Percentiles rank a stretch among this genome's conserved stretches.
These are phyloP conservation scores for Apus apus DNA, from an alignment of 2,113 vertebrate genomes.

Conservation along the genomic window DNA sequence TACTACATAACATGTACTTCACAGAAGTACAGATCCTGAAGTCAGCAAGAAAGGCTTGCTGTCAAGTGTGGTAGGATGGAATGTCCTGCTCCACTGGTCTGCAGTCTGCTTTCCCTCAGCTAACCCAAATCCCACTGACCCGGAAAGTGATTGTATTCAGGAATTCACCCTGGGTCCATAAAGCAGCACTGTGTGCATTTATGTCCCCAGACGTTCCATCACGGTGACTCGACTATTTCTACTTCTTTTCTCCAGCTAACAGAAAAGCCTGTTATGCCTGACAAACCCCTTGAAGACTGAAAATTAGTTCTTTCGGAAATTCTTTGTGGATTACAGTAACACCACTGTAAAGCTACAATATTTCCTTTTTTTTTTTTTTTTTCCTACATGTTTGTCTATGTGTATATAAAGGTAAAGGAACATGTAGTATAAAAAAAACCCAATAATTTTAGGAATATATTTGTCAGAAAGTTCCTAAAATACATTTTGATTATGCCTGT, in stretches of 20 bases:
- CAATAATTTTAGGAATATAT: neutral
- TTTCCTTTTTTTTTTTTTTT: neutral
- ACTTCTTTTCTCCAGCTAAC: neutral
- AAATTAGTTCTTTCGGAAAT: neutral
- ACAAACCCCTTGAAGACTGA: neutral
- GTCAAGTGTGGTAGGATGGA: neutral
- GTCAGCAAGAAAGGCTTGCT: neutral
- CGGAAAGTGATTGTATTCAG: neutral
- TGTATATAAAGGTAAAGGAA: neutral
- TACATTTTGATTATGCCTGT: neutral
- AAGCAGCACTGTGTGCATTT: neutral
- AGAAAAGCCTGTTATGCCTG: neutral
- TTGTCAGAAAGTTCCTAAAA: neutral
- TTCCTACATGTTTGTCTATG: neutral
- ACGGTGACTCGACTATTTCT: neutral
- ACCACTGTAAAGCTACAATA: neutral
- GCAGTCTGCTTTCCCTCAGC: neutral
- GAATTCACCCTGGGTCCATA: neutral
- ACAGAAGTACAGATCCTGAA: neutral
- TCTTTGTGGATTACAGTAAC: neutral
- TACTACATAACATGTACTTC: rapidly evolving
- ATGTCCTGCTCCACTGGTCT: neutral
- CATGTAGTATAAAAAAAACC: neutral
- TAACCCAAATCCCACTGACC: neutral
- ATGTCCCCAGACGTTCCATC: neutral